Base-by-base conservation (phyloP, 2,888 invertebrate genomes). In the Ochropacha duplaris region DNA sequence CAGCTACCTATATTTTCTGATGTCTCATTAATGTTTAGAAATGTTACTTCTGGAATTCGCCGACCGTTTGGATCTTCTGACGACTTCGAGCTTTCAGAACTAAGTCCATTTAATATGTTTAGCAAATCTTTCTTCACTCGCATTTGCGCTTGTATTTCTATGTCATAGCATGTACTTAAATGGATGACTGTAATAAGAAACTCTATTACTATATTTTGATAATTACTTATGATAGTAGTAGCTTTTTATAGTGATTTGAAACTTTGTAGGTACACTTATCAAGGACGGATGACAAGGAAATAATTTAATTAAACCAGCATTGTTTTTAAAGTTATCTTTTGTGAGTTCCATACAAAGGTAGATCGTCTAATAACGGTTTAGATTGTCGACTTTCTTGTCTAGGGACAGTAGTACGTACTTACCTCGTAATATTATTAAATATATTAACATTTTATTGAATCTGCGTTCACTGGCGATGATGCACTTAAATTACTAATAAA, bases 121-220 rank as follows among this genome's bases (percentile, higher is more conserved):
- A 60, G 1, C 0, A 68, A 39, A 0, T 54, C n/a, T 0, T 58
- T 12, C 6, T 55, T 56, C 24, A 71, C 4, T 28, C 50, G 59
- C 12, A 68, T 0, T 0, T 54, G 49, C 9, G 61, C 72, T 54
- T 71, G 59, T 8, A 71, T 4, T 39, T 66, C 54, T 26, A 66
- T 0, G 14, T 71, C 69, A 49, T 56, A 61, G 16, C 61, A 55
- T 5, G 56, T n/a, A 6, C 44, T 9, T n/a, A 44, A 16, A 9
- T 44, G 19, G 3, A 19, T 16, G 19, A 9, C 44, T 44, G 44
- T 19, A 44, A 44, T 9, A 2, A 19, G 8, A 19, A 44, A 9
- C 8, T 39, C 16, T 6, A 6, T 16, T 39, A n/a, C 2, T 39
- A 8, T 39, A 39, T 8, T 39, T 1, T 3, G n/a, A n/a, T n/a